Conservation (phyloP, 2,113 vertebrate genomes). For the Eptatretus burgeri region DNA sequence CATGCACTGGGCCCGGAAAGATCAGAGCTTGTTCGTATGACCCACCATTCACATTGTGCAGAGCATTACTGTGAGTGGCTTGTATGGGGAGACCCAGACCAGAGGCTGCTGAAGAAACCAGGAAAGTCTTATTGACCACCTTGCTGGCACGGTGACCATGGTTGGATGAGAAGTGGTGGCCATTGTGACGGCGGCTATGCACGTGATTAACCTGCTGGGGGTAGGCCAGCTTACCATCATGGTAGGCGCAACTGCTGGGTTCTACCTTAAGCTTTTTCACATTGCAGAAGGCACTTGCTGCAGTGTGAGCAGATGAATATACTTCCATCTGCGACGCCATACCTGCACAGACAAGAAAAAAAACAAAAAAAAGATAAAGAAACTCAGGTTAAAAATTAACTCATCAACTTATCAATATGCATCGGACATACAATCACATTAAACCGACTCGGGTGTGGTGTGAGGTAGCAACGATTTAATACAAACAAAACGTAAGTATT, state of each 20-base stretch:
- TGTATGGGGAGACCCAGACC: not conserved
- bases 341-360: slow-evolving; percentile 28
- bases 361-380: slow-evolving; percentile 15
- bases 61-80: slow-evolving; percentile 35
- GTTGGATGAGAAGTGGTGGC: slow-evolving; percentile 52
- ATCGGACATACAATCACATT: too few relatives aligned
- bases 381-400: not conserved
- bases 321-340: slow-evolving; percentile 98
- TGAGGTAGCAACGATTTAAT: too few relatives aligned
- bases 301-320: slow-evolving; percentile 83
- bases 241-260: slow-evolving; percentile 73
- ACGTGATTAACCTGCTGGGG: slow-evolving; percentile 22
- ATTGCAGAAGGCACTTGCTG: slow-evolving; percentile 99
- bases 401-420: too few relatives aligned
- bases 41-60: slow-evolving; percentile 30
- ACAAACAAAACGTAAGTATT: too few relatives aligned
- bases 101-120: slow-evolving; percentile 40
- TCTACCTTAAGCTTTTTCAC: slow-evolving; percentile 99
- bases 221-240: slow-evolving; percentile 43
- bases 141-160: slow-evolving; percentile 87
- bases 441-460: too few relatives aligned
- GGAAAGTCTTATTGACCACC: slow-evolving; percentile 52
- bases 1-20: slow-evolving; percentile 52
- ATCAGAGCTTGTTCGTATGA: slow-evolving; percentile 87
- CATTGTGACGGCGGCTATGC: slow-evolving; percentile 27